Evolutionary conservation across 2,113 vertebrate genomes (phyloP).

Genomic region (Albula glossodonta): DNA sequence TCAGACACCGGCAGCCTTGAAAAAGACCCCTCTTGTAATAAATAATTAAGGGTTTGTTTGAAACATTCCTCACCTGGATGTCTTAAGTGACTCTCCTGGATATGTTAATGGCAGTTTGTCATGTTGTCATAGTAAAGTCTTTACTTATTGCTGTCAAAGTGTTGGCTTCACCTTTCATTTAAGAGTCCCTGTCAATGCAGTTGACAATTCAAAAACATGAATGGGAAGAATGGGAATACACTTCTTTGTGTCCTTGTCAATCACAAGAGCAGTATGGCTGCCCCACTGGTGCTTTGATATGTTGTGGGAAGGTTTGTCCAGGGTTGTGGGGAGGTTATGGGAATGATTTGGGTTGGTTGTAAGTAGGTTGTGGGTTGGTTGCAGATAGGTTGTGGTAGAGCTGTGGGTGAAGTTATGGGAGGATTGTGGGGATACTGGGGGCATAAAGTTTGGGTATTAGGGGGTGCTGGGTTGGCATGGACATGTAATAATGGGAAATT

Average conservation of each 20-base stretch:
- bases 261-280: background rate
- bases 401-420: background rate
- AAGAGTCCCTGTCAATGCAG: background rate
- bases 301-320: background rate
- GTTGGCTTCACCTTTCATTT: slow-evolving; percentile 27
- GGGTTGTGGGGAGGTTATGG: background rate
- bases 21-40: slow-evolving; percentile 9
- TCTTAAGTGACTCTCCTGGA: slow-evolving; percentile 21
- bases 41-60: slow-evolving; percentile 26
- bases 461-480: background rate
- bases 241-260: slow-evolving; percentile 29
- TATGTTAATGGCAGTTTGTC: slow-evolving; percentile 5
- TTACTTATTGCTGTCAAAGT: slow-evolving; percentile 28
- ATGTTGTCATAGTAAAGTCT: slow-evolving; percentile 21
- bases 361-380: background rate
- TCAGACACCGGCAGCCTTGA: slow-evolving; percentile 25
- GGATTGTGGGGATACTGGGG: background rate
- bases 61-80: background rate
- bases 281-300: background rate
- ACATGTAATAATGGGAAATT: background rate
- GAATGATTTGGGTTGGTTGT: background rate
- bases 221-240: slow-evolving; percentile 22
- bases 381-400: background rate
- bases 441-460: no score
- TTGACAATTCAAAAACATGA: slow-evolving; percentile 25